Evolutionary conservation across 2,888 invertebrate species (phyloP), one percentile per base, ranked within the genome.

Genomic region (Callosobruchus maculatus): DNA sequence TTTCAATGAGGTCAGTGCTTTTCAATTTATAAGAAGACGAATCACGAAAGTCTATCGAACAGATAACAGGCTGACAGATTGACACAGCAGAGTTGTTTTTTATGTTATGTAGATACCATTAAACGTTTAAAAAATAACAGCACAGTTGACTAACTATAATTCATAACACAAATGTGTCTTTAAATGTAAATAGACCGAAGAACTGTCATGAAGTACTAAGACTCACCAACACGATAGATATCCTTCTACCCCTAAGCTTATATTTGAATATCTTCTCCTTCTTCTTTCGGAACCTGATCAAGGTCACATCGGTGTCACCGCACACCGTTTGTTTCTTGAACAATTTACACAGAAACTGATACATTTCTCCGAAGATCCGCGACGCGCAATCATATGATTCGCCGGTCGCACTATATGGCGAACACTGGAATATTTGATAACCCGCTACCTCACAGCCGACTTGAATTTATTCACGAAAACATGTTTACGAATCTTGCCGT

Each of bases 151-250:
- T 7, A 26, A 26, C 3, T 26, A 26, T 7, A 4, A 2, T 26
- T 26, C 3, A 4, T 26, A 4, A 26, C 26, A 26, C 7, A 26
- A 26, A 26, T 4, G 26, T n/a, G n/a, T n/a, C n/a, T n/a, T n/a
- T n/a, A n/a, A n/a, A n/a, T 26, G 7, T 2, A 26, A 26, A 26
- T 2, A 26, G 26, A 2, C 7, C 7, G 26, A 26, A 4, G 3
- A 7, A 26, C 3, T 26, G 26, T 26, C 26, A 26, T 26, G 3
- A 2, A 26, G 26, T 26, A 7, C 2, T n/a, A 20, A 13, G 73
- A 78, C 78, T 78, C 71, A 78, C 78, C 20, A 78, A 74, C 20
- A 77, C 67, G 67, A 78, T 76, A 49, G 78, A 78, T 69, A 78
- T 74, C 13, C 77, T 70, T 49, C 78, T 26, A 0, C 76, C 71